A percentile compares a stretch with the other conserved stretches of the same genome.
These are phyloP conservation scores for Chiridota heheva DNA, from an alignment of 35 echinoderm and acorn worm species.

Conservation along the genomic window DNA sequence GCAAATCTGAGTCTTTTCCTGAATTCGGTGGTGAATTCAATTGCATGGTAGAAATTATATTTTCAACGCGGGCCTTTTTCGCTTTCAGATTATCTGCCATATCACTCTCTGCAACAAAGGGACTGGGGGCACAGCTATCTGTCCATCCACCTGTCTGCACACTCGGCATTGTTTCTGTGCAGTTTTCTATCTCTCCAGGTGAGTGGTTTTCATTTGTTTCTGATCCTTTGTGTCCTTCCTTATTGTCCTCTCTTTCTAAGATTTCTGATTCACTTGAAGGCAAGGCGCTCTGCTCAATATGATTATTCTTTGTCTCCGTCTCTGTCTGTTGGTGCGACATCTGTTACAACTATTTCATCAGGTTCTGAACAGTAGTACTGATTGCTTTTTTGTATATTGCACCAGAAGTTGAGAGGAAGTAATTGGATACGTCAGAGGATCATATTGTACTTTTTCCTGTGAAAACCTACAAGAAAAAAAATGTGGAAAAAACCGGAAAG, in stretches of 20 bases:
- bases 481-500: no score
- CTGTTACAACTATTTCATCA: no score
- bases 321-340: no score
- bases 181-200: background rate
- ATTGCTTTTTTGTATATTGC: no score
- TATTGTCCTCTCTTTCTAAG: constrained; percentile 5
- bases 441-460: no score
- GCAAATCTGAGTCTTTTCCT: constrained; percentile 39
- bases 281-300: no score
- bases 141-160: constrained; percentile 20
- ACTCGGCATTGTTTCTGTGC: constrained; percentile 15
- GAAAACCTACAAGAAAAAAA: no score
- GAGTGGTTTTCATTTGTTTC: background rate
- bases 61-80: constrained; percentile 94
- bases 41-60: constrained; percentile 95
- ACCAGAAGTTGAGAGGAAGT: no score
- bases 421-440: no score
- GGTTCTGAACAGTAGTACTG: no score
- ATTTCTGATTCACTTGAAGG: no score
- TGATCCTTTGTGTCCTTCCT: background rate
- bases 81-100: constrained; percentile 68
- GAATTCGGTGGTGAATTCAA: constrained; percentile 46
- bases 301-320: no score
- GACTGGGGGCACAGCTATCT: constrained; percentile 33
- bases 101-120: constrained; percentile 42